A percentile compares a stretch with the other conserved stretches of the same genome.
phyloP scores from a whole-genome alignment of 2,113 vertebrate species.

The Dascyllus trimaculatus region DNA sequence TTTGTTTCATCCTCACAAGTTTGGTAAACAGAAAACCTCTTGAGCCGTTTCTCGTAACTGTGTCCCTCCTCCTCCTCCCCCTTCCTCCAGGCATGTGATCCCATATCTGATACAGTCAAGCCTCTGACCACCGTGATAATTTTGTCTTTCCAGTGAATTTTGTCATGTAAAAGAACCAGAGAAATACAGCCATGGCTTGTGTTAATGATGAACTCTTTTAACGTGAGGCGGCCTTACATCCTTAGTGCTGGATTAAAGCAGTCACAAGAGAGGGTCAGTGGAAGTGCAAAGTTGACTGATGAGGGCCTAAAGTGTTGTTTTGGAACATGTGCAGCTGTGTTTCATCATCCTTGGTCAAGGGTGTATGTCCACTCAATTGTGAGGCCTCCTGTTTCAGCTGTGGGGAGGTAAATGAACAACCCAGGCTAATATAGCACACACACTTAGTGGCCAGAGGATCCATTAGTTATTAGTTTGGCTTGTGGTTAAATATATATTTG shows the following conservation, averaged over 20 bases:
- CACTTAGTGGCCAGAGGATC: background rate
- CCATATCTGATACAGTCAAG: slow-evolving; percentile 53
- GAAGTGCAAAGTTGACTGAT: slow-evolving; percentile 38
- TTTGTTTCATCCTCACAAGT: background rate
- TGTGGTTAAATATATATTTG: background rate
- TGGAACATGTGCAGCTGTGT: slow-evolving; percentile 49
- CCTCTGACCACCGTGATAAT: slow-evolving; percentile 4
- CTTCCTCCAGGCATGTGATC: slow-evolving; percentile 67
- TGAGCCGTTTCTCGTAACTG: slow-evolving; percentile 34
- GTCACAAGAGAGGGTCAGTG: slow-evolving; percentile 23
- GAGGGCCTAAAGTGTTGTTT: slow-evolving; percentile 29
- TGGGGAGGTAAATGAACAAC: slow-evolving; percentile 61
- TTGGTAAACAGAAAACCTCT: slow-evolving; percentile 25
- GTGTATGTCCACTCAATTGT: slow-evolving; percentile 33
- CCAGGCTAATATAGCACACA: background rate
- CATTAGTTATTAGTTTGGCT: background rate
- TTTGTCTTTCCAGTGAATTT: background rate
- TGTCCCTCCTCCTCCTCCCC: background rate
- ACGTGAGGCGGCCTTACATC: background rate
- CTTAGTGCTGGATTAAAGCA: slow-evolving; percentile 8
- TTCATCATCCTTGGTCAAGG: slow-evolving; percentile 67
- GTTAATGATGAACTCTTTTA: background rate
- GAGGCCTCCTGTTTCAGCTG: slow-evolving; percentile 29
- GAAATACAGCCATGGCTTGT: background rate
- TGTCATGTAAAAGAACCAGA: background rate